phyloP scores from a whole-genome alignment of 1,140 invertebrate species.

The Nilaparvata lugens region DNA sequence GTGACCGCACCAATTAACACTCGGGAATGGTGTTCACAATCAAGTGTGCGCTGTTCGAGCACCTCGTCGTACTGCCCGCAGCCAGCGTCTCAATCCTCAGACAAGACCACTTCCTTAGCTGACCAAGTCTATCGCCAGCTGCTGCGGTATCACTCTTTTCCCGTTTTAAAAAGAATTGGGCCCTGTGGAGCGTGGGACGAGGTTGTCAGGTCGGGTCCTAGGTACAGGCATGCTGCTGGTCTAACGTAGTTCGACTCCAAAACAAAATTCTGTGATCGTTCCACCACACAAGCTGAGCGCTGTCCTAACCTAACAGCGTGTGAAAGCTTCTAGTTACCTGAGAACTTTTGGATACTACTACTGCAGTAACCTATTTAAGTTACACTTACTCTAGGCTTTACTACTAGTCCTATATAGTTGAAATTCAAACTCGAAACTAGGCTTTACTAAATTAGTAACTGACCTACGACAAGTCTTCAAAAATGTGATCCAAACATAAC shows the following conservation, averaged over 20 bases:
- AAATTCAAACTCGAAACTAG: too few species aligned
- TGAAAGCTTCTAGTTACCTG: too few species aligned
- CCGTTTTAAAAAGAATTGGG: slow-evolving; percentile 27
- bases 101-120: slow-evolving; percentile 32
- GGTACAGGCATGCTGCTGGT: slow-evolving; percentile 19
- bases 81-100: slow-evolving; percentile 12
- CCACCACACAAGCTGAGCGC: not conserved
- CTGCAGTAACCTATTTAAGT: too few species aligned
- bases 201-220: slow-evolving; percentile 7
- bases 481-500: too few species aligned
- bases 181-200: slow-evolving; percentile 7
- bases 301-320: not conserved
- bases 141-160: slow-evolving; percentile 25
- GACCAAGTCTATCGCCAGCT: slow-evolving; percentile 26
- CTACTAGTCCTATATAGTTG: too few species aligned
- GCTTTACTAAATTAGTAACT: too few species aligned
- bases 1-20: slow-evolving; percentile 1
- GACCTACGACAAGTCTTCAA: too few species aligned
- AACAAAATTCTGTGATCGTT: not conserved
- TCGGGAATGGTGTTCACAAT: slow-evolving; percentile 13
- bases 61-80: too few species aligned
- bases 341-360: too few species aligned
- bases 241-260: slow-evolving; percentile 15
- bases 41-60: too few species aligned
- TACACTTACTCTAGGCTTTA: too few species aligned